Base-by-base conservation (phyloP, 2,888 invertebrate genomes). In the Drosophila melanosoma region DNA sequence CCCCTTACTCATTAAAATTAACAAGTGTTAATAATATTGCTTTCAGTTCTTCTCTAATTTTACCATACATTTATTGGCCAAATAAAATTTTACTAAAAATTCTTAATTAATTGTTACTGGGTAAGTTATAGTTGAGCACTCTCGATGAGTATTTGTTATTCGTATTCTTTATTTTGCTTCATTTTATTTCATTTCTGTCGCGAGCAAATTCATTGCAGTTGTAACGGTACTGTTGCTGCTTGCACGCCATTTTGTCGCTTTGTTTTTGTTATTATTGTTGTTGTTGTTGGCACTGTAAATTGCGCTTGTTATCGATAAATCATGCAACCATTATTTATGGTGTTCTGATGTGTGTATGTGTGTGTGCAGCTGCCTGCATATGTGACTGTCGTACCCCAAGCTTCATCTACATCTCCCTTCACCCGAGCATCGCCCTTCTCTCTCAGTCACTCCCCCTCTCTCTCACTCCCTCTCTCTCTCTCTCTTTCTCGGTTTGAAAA, bases 221-320 rank as follows among this genome's bases (percentile, higher is more conserved):
- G 83, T 87, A 76, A 75, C 81, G 79, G 63, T 74, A 74, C 66
- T 70, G 52, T 68, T 81, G 75, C 66, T 65, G 65, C 74, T 75
- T 70, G 77, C 76, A 77, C 78, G 74, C 74, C 82, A 80, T 86
- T 78, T 78, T 78, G 71, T 69, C 70, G 66, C 58, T 52, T 80
- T 80, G 81, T 84, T 88, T 76, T 80, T 82, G 72, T 71, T 75
- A 68, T 67, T 51, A 48, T 70, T 79, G 70, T 80, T 76, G 69
- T 69, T 76, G 80, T 81, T 84, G 86, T 80, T 87, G 74, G 74
- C 82, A 88, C 90, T 90, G 91, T 90, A 90, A 91, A 92, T 92
- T 91, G 91, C 91, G 91, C 91, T 92, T 91, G 91, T 91, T 91
- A 91, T 91, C 91, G 91, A 91, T 92, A 91, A 91, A 91, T 92